A percentile compares a stretch with the other conserved stretches of the same genome.
These are phyloP conservation scores for Hycleus cichorii DNA, from an alignment of 1,140 invertebrate species.

Conservation along the genomic window DNA sequence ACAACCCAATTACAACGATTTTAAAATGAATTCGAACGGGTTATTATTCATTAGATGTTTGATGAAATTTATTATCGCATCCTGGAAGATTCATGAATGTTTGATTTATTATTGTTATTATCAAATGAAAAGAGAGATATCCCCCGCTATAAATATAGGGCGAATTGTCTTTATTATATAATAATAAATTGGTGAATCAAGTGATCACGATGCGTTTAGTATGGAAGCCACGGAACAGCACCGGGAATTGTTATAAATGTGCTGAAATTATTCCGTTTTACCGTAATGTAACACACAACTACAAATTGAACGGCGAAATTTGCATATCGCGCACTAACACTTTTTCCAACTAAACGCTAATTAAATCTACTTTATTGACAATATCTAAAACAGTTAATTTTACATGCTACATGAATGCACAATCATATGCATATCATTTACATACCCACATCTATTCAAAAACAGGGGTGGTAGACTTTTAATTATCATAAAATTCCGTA, in stretches of 20 bases:
- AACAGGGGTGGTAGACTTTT: no score
- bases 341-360: conserved; percentile 16
- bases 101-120: no score
- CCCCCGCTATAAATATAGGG: not conserved
- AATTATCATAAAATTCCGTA: no score
- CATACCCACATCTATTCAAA: not conserved
- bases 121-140: no score
- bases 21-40: no score
- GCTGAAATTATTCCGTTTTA: conserved; percentile 13
- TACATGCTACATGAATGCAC: conserved; percentile 15
- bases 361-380: conserved; percentile 23
- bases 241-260: conserved; percentile 19
- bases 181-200: conserved; percentile 19
- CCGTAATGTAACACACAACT: conserved; percentile 2
- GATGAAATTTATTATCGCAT: no score
- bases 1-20: no score
- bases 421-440: conserved; percentile 8
- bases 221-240: conserved; percentile 19
- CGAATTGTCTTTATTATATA: conserved; percentile 5
- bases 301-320: conserved; percentile 14
- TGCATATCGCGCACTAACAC: conserved; percentile 14
- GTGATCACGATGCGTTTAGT: conserved; percentile 21
- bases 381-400: conserved; percentile 21
- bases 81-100: no score
- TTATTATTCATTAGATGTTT: no score